Base-by-base conservation (phyloP, 2,113 vertebrate genomes). In the Serinus canaria region DNA sequence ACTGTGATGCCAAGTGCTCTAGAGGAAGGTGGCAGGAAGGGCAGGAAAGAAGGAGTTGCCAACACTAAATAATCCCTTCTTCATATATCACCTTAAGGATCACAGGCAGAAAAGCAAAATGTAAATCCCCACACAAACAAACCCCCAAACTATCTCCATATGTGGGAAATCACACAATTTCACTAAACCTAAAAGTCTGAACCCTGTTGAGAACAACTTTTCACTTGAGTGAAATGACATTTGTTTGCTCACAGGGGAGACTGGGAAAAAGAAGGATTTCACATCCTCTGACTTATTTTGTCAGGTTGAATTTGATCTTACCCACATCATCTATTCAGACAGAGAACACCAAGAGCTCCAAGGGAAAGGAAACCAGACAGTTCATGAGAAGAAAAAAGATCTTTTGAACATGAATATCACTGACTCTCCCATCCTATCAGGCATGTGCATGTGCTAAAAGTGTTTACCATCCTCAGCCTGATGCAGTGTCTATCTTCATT, bases 231-330 rank as follows among this genome's bases (percentile, higher is more conserved):
- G 44, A 93, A 80, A 9, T 74, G 39, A 27, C 63, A 80, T 93
- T 74, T 92, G 10, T 56, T 92, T 70, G 67, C 78, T 84, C 60
- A 41, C 11, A 52, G 72, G 18, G 46, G 30, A 83, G 47, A 39
- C 21, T 23, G 25, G 21, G 8, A 47, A 60, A 70, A 83, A 53
- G 35, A 6, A 90, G 16, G 56, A 83, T 90, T 90, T 88, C 37
- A 41, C 22, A 81, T 90, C 35, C 68, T 82, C 27, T 60, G 83
- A 68, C 47, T 95, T 85, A 46, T 83, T 89, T 90, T 90, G 88
- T 97, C 95, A 81, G 76, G 39, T 81, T 89, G 79, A 64, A 95
- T 96, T 95, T 91, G 47, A 67, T 92, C 64, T 89, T 89, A 39
- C 27, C 64, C 79, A 67, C 49, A 94, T 96, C 92, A 94, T 46